Conservation (phyloP, 2,113 vertebrate species). For the Recurvirostra avosetta region DNA sequence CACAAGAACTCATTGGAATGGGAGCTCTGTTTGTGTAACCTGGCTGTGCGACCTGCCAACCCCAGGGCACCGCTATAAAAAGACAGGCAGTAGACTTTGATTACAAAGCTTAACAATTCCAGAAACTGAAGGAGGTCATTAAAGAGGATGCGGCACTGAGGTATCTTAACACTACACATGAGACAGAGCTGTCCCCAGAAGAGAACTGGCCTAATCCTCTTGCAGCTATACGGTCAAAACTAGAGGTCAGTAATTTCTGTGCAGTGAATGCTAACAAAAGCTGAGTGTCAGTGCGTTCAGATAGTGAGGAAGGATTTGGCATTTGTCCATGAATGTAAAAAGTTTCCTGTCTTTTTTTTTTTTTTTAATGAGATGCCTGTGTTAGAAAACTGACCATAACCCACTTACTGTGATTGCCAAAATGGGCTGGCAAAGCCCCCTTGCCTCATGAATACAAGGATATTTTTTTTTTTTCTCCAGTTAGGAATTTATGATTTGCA, state of each 20-base stretch:
- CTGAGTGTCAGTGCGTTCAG: neutral
- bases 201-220: neutral
- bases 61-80: neutral
- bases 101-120: neutral
- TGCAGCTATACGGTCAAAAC: neutral
- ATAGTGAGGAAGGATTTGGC: neutral
- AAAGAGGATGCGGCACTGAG: neutral
- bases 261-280: neutral
- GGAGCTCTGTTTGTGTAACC: neutral
- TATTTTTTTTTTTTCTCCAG: neutral
- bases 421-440: neutral
- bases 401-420: neutral
- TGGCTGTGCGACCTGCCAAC: neutral
- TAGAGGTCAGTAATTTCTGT: neutral
- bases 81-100: neutral
- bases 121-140: neutral
- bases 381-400: constrained; percentile 24
- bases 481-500: constrained; percentile 37
- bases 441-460: neutral
- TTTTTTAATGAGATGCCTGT: neutral
- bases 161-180: neutral
- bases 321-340: neutral
- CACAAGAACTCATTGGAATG: neutral
- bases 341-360: neutral
- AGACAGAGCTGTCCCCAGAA: neutral